These are phyloP conservation scores for Nannoperca obscura DNA, from an alignment of 2,797 vertebrate species.

Conservation along the genomic window DNA sequence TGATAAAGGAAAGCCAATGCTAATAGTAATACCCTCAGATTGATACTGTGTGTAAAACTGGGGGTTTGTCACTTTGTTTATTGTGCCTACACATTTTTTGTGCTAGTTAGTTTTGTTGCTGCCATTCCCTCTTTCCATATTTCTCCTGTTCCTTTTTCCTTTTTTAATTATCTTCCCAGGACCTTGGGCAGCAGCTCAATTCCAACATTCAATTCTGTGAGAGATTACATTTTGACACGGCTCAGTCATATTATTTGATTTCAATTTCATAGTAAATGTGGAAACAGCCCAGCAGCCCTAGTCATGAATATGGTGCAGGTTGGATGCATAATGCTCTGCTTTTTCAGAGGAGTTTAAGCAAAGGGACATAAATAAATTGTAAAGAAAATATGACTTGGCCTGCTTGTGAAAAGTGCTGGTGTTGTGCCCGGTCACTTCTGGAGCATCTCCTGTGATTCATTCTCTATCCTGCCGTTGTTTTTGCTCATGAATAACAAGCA, in stretches of 20 bases:
- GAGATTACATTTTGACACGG: slow-evolving; percentile 82
- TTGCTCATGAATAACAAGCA: slow-evolving; percentile 74
- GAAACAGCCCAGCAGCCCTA: slow-evolving; percentile 76
- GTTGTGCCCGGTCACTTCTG: slow-evolving; percentile 69
- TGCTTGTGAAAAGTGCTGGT: slow-evolving; percentile 55
- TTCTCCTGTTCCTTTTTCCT: slow-evolving; percentile 49
- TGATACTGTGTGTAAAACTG: slow-evolving; percentile 50
- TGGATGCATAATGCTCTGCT: slow-evolving; percentile 67
- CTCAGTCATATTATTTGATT: slow-evolving; percentile 83
- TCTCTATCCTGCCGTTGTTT: slow-evolving; percentile 60
- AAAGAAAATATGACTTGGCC: slow-evolving; percentile 48
- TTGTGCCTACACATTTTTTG: slow-evolving; percentile 57
- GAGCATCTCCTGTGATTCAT: slow-evolving; percentile 68
- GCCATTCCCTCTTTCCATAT: slow-evolving; percentile 43
- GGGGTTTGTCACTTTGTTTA: slow-evolving; percentile 66
- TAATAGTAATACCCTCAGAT: slow-evolving; percentile 49
- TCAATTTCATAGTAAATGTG: slow-evolving; percentile 78
- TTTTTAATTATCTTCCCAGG: slow-evolving; percentile 79
- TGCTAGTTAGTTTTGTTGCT: slow-evolving; percentile 50
- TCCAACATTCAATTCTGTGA: slow-evolving; percentile 77
- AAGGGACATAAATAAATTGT: slow-evolving; percentile 69
- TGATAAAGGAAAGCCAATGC: slow-evolving; percentile 58
- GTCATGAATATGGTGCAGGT: slow-evolving; percentile 77
- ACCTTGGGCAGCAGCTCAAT: slow-evolving; percentile 79
- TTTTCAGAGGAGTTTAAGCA: slow-evolving; percentile 62